phyloP scores from a whole-genome alignment of 2,797 vertebrate genomes.

The Spea hammondii region DNA sequence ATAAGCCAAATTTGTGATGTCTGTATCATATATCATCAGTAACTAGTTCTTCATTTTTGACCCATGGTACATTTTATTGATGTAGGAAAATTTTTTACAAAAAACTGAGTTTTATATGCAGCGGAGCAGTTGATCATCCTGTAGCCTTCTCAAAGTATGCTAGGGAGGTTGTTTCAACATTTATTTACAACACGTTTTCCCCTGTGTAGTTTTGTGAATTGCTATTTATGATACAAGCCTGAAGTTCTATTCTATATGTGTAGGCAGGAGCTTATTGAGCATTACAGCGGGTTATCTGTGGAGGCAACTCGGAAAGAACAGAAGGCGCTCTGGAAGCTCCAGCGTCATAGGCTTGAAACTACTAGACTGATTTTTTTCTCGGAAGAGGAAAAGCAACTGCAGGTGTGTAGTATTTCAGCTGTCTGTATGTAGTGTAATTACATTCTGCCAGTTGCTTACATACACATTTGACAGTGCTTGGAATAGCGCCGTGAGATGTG shows the following conservation, averaged over 20 bases:
- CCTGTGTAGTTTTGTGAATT: not conserved
- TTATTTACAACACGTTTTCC: not conserved
- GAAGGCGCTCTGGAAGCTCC: constrained; percentile 84
- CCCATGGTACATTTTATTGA: too few species aligned
- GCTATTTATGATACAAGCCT: not conserved
- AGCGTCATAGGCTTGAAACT: constrained; percentile 79
- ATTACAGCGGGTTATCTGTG: constrained; percentile 88
- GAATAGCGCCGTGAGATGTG: not conserved
- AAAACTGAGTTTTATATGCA: too few species aligned
- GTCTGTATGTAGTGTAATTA: not conserved
- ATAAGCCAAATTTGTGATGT: too few species aligned
- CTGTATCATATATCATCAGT: too few species aligned
- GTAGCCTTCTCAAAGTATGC: too few species aligned
- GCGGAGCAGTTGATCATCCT: too few species aligned
- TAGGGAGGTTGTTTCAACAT: not conserved
- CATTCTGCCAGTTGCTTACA: too few species aligned
- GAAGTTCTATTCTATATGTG: not conserved
- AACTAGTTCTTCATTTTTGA: too few species aligned
- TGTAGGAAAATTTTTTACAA: too few species aligned
- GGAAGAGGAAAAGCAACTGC: constrained; percentile 69
- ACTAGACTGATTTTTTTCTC: constrained; percentile 77
- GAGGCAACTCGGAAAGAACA: constrained; percentile 86
- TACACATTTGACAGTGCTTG: too few species aligned
- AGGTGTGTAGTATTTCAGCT: constrained; percentile 67
- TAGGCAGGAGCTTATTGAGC: constrained; percentile 90